Evolutionary conservation across 2,113 vertebrate species (phyloP).

Genomic region (Meles meles): DNA sequence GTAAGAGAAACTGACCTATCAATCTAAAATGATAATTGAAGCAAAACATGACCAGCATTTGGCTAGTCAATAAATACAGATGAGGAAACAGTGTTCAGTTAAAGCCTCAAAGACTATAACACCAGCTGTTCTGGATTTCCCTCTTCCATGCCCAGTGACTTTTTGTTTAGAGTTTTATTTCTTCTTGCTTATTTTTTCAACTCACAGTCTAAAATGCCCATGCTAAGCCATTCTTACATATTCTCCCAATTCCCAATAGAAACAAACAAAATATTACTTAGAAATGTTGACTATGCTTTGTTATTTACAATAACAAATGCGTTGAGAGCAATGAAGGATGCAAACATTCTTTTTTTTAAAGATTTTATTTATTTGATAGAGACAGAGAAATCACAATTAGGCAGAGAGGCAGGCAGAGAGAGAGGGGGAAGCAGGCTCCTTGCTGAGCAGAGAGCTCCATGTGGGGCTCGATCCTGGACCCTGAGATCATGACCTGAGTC

Average conservation of each 20-base stretch:
- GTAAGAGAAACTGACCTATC: background rate
- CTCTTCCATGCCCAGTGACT: background rate
- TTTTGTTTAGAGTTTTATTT: conserved; percentile 17
- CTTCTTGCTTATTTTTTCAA: background rate
- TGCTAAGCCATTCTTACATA: background rate
- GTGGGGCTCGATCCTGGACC: too few relatives aligned
- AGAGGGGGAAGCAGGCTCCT: too few relatives aligned
- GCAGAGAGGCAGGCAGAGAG: too few relatives aligned
- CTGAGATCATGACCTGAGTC: too few relatives aligned
- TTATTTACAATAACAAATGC: background rate
- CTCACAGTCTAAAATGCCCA: background rate
- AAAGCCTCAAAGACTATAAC: background rate
- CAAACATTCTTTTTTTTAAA: background rate
- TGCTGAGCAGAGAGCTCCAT: too few relatives aligned
- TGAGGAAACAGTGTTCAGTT: background rate
- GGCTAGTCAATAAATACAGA: background rate
- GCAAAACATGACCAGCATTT: background rate
- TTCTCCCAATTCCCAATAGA: background rate
- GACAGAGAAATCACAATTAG: too few relatives aligned
- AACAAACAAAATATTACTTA: background rate
- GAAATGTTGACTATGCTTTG: background rate
- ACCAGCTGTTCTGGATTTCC: background rate
- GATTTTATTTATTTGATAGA: too few relatives aligned
- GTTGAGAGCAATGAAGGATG: background rate
- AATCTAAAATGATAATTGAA: background rate